A percentile compares a stretch with the other conserved stretches of the same genome.
phyloP scores from a whole-genome alignment of 2,113 vertebrate species.

The Laticauda laticaudata region DNA sequence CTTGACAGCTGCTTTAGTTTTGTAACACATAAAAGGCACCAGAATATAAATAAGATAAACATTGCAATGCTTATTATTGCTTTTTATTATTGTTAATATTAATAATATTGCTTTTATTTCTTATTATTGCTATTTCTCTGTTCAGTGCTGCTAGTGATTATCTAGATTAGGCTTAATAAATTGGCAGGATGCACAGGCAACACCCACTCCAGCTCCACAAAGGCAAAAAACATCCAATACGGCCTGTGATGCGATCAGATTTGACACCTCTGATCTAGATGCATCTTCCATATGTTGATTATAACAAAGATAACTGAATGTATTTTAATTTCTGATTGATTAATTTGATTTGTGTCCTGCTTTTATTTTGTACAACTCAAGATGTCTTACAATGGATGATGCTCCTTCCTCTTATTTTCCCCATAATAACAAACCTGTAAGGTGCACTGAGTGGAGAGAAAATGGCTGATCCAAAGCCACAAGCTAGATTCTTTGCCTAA shows the following conservation, averaged over 20 bases:
- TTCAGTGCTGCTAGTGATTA: not conserved
- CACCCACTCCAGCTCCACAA: no score
- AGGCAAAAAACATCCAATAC: no score
- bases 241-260: no score
- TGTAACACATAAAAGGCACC: not conserved
- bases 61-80: not conserved
- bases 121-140: not conserved
- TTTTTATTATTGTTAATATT: no score
- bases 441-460: not conserved
- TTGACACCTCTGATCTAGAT: no score
- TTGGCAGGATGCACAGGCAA: no score
- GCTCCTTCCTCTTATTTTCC: not conserved
- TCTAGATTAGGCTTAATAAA: no score
- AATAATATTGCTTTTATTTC: no score
- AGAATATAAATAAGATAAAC: not conserved
- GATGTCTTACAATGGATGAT: not conserved
- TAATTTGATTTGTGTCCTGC: not conserved
- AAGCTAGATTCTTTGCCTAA: not conserved
- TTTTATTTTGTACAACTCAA: not conserved
- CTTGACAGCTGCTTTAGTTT: not conserved
- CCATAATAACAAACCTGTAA: not conserved
- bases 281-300: not conserved
- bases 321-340: not conserved
- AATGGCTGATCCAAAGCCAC: not conserved
- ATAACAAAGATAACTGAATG: not conserved